phyloP scores from a whole-genome alignment of 1,140 invertebrate genomes.

The Amphibalanus amphitrite region DNA sequence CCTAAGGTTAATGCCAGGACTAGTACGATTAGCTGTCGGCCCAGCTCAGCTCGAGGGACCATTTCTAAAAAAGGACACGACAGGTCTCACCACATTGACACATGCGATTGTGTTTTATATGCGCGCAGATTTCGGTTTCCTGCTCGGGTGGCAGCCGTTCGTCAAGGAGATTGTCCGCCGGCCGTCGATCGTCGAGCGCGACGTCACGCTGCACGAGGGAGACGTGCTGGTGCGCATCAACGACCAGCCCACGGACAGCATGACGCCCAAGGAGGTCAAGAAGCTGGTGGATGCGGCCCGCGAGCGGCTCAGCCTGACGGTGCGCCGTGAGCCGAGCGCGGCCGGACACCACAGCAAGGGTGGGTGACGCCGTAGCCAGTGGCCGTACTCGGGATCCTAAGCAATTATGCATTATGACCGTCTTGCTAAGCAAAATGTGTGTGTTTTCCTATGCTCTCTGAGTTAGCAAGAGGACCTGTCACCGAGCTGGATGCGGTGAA shows the following conservation, averaged over 20 bases:
- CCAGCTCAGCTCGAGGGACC: no score
- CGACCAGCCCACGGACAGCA: slow-evolving; percentile 52
- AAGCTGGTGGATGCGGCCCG: slow-evolving; percentile 84
- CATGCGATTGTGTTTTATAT: no score
- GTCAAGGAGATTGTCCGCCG: slow-evolving; percentile 42
- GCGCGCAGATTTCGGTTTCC: slow-evolving; percentile 80
- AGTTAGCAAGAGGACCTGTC: no score
- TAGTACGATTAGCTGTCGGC: no score
- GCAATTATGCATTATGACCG: no score
- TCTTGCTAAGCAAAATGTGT: no score
- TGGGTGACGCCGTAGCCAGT: not conserved
- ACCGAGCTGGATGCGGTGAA: no score
- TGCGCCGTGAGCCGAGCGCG: slow-evolving; percentile 18
- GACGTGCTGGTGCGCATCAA: slow-evolving; percentile 81
- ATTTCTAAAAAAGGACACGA: no score
- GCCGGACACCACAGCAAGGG: slow-evolving; percentile 7
- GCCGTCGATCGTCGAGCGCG: slow-evolving; percentile 31
- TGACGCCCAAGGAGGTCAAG: slow-evolving; percentile 83
- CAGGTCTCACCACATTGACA: no score
- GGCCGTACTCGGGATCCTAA: no score
- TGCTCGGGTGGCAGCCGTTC: slow-evolving; percentile 77
- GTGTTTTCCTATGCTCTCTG: no score
- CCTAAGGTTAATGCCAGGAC: no score
- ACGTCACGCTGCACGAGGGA: slow-evolving; percentile 53
- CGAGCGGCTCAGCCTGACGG: slow-evolving; percentile 62